Conservation (phyloP, 2,113 vertebrate genomes). For the Neomonachus schauinslandi region DNA sequence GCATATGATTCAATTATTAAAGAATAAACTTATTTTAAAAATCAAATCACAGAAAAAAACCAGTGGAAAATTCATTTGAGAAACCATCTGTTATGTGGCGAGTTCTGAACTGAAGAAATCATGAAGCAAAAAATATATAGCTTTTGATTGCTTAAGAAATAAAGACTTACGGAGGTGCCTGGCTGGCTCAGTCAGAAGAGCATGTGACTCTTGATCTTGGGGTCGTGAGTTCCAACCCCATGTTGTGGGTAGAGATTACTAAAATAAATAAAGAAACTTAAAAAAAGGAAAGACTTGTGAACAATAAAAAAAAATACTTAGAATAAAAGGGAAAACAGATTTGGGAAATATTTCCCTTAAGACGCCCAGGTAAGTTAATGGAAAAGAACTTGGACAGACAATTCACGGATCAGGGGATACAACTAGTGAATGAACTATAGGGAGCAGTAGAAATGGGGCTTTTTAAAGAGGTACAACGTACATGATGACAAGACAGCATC, state of each 20-base stretch:
- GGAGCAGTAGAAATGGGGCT: neutral
- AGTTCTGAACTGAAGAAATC: conserved; percentile 45
- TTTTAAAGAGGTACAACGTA: conserved; percentile 35
- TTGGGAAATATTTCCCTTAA: neutral
- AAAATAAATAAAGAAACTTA: neutral
- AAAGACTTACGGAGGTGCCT: neutral
- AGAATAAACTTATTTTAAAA: conserved; percentile 10
- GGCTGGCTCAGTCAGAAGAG: neutral
- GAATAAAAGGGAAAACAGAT: conserved; percentile 38
- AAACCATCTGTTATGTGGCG: conserved; percentile 39
- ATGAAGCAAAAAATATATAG: conserved; percentile 30
- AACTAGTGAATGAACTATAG: neutral
- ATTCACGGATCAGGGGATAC: neutral
- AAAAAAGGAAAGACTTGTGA: conserved; percentile 13
- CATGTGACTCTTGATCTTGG: neutral
- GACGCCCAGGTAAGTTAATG: neutral
- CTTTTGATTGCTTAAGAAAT: conserved; percentile 35
- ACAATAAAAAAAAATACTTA: conserved; percentile 31
- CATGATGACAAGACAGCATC: neutral
- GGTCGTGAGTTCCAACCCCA: neutral
- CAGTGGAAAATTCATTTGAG: conserved; percentile 47
- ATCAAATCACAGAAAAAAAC: conserved; percentile 26
- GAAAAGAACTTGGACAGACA: neutral
- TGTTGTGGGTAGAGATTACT: neutral
- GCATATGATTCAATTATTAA: conserved; percentile 49